Conservation (phyloP, 2,888 invertebrate species). For the Megamerina dolium region DNA sequence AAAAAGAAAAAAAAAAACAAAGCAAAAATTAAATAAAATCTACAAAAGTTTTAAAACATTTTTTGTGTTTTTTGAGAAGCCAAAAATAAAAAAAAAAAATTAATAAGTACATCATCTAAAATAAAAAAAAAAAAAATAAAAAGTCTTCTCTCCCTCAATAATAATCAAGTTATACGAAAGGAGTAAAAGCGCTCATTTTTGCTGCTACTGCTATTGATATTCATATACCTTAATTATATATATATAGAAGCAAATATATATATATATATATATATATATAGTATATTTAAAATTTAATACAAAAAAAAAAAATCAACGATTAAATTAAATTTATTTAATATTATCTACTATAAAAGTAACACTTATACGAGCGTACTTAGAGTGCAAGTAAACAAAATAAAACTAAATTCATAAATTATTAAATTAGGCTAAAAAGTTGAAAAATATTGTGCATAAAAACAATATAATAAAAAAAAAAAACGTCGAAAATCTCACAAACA, state of each 20-base stretch:
- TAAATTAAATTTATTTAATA: conserved; percentile 4
- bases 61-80: neutral
- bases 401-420: conserved; percentile 7
- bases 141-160: neutral
- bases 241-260: neutral
- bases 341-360: neutral
- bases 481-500: conserved; percentile 4
- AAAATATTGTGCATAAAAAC: neutral
- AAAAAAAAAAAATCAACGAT: neutral
- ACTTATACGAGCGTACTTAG: too few relatives aligned
- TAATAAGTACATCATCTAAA: conserved; percentile 9
- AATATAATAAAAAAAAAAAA: conserved; percentile 3
- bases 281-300: neutral
- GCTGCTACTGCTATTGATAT: too few relatives aligned
- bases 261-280: neutral
- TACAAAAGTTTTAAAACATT: conserved; percentile 5
- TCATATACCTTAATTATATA: neutral
- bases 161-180: neutral
- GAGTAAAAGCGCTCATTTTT: too few relatives aligned
- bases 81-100: conserved; percentile 2
- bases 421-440: neutral
- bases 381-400: neutral
- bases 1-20: conserved; percentile 22
- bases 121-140: conserved; percentile 3
- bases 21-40: conserved; percentile 18